Evolutionary conservation across 2,888 invertebrate genomes (phyloP), one percentile per base, ranked within the genome.

Genomic region (Calephelis perditalis): DNA sequence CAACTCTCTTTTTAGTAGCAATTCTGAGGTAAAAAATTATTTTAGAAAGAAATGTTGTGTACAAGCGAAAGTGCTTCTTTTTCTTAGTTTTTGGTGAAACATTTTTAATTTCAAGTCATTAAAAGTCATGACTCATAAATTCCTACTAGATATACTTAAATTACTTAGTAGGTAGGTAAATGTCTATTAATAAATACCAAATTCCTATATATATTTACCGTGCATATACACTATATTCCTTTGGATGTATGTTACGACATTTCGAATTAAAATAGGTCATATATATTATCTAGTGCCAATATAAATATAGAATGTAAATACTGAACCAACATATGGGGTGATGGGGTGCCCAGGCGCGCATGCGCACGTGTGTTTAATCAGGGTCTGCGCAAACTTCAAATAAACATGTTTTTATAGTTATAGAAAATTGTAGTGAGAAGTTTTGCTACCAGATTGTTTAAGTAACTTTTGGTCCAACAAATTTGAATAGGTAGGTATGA

Each of bases 331-430:
- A 70, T 65, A 68, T 70, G 66, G 63, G 63, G 54, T 60, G 59
- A 35, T 57, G 60, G 60, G 54, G 60, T 40, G 58, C 61, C 15
- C 15, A 65, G 46, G 70, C 82, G 83, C 87, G 86, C 86, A 86
- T 87, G 70, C 82, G 83, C 86, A 87, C 87, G 87, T 87, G 86
- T 80, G 79, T 78, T 77, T 79, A 79, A 84, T 87, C 85, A 81
- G 73, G 70, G 73, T 69, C 74, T 67, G 68, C 67, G 66, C 71
- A 79, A 82, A 82, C 76, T 80, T 76, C 75, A 75, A 71, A 70
- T 62, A 62, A 64, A 68, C 62, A 65, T 61, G 62, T 61, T 67
- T 63, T 55, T 61, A 60, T 61, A 54, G 36, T 15, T 35, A 10
- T 11, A 26, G 35, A 37, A 43, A 11, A 56, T 43, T 44, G 1